A percentile compares a stretch with the other conserved stretches of the same genome.
Conservation (phyloP, 2,888 invertebrate genomes). For the Parthenolecanium corni region DNA sequence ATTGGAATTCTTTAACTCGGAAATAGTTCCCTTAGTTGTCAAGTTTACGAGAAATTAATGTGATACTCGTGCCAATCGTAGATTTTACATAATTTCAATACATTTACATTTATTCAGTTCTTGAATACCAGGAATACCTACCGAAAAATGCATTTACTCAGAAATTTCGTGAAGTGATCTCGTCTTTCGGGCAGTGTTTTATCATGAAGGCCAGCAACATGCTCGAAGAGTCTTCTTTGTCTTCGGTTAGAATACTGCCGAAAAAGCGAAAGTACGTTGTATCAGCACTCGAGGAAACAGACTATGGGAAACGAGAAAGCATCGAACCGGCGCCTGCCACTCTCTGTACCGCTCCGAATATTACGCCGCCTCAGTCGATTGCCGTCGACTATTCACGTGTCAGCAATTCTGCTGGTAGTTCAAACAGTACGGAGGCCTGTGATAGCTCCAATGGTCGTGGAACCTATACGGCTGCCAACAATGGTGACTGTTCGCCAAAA, state of each 20-base stretch:
- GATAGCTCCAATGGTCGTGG: background rate
- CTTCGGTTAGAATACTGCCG: slow-evolving; percentile 55
- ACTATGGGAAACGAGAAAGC: slow-evolving; percentile 10
- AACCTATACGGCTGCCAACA: background rate
- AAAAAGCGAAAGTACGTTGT: slow-evolving; percentile 85
- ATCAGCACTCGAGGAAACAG: slow-evolving; percentile 56
- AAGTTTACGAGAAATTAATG: background rate
- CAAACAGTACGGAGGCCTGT: background rate
- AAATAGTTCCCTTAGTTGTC: background rate
- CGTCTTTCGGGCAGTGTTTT: background rate
- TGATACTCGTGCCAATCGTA: background rate
- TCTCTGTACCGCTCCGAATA: background rate
- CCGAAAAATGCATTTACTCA: background rate
- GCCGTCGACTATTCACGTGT: slow-evolving; percentile 49
- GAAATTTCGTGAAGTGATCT: background rate
- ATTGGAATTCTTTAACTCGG: background rate
- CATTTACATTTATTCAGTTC: background rate
- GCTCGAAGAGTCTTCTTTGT: slow-evolving; percentile 14
- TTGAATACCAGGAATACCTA: background rate
- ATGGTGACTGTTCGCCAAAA: background rate
- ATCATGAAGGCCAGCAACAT: background rate
- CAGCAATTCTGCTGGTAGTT: background rate
- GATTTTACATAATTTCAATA: background rate
- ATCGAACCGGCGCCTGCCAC: slow-evolving; percentile 3
- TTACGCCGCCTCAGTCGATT: slow-evolving; percentile 44